Percentiles rank a stretch among this genome's conserved stretches.
phyloP scores from a whole-genome alignment of 2,113 vertebrate genomes.

The human (Homo sapiens) region DNA sequence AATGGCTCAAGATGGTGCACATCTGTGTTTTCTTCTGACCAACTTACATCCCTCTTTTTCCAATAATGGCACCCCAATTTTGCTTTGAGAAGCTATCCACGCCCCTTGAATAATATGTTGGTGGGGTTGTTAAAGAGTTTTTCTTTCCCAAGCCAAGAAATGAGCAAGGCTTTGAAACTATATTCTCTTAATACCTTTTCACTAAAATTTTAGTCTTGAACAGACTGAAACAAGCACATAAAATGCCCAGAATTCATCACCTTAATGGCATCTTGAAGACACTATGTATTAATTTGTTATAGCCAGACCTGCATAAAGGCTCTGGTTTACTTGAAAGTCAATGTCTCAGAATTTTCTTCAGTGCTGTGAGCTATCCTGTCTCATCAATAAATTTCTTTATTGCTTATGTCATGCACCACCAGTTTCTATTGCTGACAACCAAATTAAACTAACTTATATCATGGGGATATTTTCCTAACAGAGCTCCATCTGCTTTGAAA shows the following conservation, averaged over 20 bases:
- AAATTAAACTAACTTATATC: background rate
- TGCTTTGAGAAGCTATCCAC: background rate
- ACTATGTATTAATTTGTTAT: background rate
- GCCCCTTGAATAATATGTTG: background rate
- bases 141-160: background rate
- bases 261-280: background rate
- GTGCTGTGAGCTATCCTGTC: background rate
- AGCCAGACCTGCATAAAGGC: background rate
- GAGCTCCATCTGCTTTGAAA: background rate
- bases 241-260: fast-evolving
- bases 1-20: background rate
- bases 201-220: background rate
- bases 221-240: background rate
- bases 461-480: background rate
- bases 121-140: background rate
- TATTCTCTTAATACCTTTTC: background rate
- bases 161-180: background rate
- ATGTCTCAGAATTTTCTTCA: background rate
- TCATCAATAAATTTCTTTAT: background rate
- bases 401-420: background rate
- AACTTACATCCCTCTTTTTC: background rate
- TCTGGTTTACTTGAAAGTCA: background rate
- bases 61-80: background rate
- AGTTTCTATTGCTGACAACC: background rate
- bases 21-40: background rate